Percentiles rank a stretch among this genome's conserved stretches.
Conservation (phyloP, 2,888 invertebrate species). For the Pandemis cinnamomeana region DNA sequence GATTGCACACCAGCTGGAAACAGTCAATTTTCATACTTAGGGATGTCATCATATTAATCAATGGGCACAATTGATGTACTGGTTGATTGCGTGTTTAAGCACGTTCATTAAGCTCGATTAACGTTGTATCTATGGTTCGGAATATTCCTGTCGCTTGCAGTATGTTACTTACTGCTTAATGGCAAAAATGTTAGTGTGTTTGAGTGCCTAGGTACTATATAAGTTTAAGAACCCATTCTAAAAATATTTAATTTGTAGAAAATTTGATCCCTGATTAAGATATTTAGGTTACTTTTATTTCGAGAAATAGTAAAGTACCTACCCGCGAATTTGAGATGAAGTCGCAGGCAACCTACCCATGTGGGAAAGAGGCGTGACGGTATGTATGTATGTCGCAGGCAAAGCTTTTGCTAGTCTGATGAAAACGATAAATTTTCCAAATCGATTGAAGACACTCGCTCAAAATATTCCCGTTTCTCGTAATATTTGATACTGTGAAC, state of each 20-base stretch:
- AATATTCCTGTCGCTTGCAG: not conserved
- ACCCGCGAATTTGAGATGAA: too few relatives aligned
- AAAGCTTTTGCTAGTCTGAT: not conserved
- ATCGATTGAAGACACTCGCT: not conserved
- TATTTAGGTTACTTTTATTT: too few relatives aligned
- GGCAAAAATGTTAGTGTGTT: too few relatives aligned
- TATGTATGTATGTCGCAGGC: too few relatives aligned
- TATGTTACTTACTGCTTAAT: not conserved
- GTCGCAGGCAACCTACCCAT: too few relatives aligned
- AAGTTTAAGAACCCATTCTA: too few relatives aligned
- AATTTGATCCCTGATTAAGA: too few relatives aligned
- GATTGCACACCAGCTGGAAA: slow-evolving; percentile 2
- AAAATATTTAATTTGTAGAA: too few relatives aligned
- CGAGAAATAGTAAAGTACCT: too few relatives aligned
- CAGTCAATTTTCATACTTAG: not conserved
- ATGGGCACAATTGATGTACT: not conserved
- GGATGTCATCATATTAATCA: not conserved
- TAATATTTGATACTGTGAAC: not conserved
- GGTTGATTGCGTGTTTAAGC: not conserved
- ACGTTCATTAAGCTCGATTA: not conserved
- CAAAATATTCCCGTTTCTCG: not conserved
- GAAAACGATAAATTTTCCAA: not conserved
- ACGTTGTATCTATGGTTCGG: not conserved
- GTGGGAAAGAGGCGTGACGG: too few relatives aligned
- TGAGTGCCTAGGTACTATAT: too few relatives aligned